Base-by-base conservation (phyloP, 1,140 invertebrate species). In the Sarcophaga bullata region DNA sequence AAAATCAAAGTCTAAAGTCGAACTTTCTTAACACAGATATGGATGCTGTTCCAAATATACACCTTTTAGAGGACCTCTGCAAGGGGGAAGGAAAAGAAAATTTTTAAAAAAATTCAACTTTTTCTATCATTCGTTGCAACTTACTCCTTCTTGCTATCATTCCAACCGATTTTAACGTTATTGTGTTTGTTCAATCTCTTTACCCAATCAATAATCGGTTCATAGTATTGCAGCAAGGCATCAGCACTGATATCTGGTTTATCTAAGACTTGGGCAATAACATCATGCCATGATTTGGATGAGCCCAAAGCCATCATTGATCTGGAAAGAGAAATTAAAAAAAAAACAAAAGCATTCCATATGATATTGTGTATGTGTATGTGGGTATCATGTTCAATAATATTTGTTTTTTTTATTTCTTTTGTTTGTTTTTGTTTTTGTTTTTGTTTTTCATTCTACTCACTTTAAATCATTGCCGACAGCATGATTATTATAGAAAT, bases 221-320 rank as follows among this genome's bases (percentile, higher is more conserved):
- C 83, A 84, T 90, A 91, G 80, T 91, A 91, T 37, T 91, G 88
- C 76, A 91, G 75, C 0, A 91, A 49, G 0, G 89, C 87, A 80
- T 85, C 50, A 62, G 86, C 90, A 84, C 91, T 91, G 8, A 94
- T 89, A 7, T 90, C 85, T 0, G 83, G 84, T n/a, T 88, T 87
- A 58, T 91, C 91, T 46, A 94, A 84, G 15, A 91, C 85, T 82
- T 91, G 88, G 46, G 76, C 78, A 83, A 94, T 86, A 0, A 92
- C 91, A 19, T 93, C 91, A 13, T 90, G 90, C 94, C 93, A 95
- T 4, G 91, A 92, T 82, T 91, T 90, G 0, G 92, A 92, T 0
- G 90, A 89, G 4, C 94, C 94, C 58, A 92, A 84, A 11, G 88
- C 85, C 85, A 94, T 90, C 86, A 93, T 91, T 15, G 90, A 85